These are phyloP conservation scores for Montipora foliosa DNA, from an alignment of 64 coral and sea anemone species.

Conservation along the genomic window DNA sequence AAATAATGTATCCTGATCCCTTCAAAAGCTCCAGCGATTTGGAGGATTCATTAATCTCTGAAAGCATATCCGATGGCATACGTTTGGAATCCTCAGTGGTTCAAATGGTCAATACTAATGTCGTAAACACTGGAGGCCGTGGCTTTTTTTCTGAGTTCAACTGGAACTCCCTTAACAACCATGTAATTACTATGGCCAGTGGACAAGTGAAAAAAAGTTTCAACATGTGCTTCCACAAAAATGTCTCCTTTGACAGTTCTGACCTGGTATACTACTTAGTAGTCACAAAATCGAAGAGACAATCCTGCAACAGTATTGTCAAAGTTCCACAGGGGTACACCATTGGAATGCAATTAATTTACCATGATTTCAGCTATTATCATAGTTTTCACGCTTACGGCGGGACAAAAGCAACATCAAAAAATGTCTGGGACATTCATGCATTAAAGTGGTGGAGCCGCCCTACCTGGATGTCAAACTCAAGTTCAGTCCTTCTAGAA, in stretches of 20 bases:
- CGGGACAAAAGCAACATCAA: constrained; percentile 2
- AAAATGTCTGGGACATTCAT: constrained; percentile 49
- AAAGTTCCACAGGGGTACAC: constrained; percentile 33
- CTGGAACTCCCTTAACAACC: constrained; percentile 54
- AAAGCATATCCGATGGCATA: constrained; percentile 55
- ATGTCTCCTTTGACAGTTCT: constrained; percentile 30
- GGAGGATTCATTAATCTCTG: constrained; percentile 36
- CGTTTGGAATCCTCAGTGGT: constrained; percentile 53
- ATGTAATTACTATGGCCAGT: constrained; percentile 52
- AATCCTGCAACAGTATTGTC: constrained; percentile 31
- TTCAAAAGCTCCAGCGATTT: constrained; percentile 8
- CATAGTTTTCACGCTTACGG: constrained; percentile 37
- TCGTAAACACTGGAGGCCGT: constrained; percentile 43
- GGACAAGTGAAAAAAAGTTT: constrained; percentile 2
- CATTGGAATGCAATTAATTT: constrained; percentile 63
- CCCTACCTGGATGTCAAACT: constrained; percentile 34
- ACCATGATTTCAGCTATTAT: not conserved
- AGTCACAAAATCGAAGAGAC: not conserved
- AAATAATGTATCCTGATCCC: constrained; percentile 68
- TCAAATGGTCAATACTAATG: constrained; percentile 4
- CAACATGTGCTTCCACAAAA: constrained; percentile 50
- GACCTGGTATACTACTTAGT: constrained; percentile 22
- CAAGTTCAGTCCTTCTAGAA: constrained; percentile 11
- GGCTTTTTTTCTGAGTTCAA: constrained; percentile 41
- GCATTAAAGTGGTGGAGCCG: constrained; percentile 42